Conservation (phyloP, 2,797 vertebrate species). For the Leptoclinus maculatus region DNA sequence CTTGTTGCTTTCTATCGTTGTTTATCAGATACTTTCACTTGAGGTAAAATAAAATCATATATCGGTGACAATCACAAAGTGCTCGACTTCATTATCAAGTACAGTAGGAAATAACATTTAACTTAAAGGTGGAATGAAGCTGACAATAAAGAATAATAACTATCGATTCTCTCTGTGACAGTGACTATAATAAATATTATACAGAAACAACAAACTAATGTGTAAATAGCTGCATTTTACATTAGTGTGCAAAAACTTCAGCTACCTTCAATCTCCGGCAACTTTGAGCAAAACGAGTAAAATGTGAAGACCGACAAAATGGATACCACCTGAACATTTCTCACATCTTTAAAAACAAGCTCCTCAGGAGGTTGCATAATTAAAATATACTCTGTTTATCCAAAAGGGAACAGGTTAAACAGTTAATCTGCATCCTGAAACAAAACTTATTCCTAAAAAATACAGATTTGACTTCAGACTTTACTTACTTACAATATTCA, state of each 20-base stretch:
- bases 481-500: slow-evolving; percentile 48
- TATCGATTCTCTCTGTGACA: slow-evolving; percentile 14
- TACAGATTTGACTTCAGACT: slow-evolving; percentile 43
- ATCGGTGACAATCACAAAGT: slow-evolving; percentile 63
- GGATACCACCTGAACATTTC: slow-evolving; percentile 3
- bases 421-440: slow-evolving; percentile 34
- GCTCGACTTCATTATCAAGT: slow-evolving; percentile 57
- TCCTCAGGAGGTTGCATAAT: slow-evolving; percentile 48
- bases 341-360: slow-evolving; percentile 39
- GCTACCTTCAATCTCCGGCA: slow-evolving; percentile 7
- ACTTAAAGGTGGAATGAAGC: neutral
- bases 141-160: slow-evolving; percentile 8
- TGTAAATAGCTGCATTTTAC: slow-evolving; percentile 3
- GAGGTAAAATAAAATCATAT: slow-evolving; percentile 37
- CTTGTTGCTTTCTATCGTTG: slow-evolving; percentile 9
- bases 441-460: slow-evolving; percentile 53
- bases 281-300: neutral
- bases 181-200: slow-evolving; percentile 11
- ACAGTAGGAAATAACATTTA: slow-evolving; percentile 38
- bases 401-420: slow-evolving; percentile 25
- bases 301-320: slow-evolving; percentile 5
- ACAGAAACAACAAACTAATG: neutral
- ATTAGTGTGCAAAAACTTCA: slow-evolving; percentile 30
- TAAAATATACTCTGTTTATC: slow-evolving; percentile 63
- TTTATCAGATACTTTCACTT: neutral